Evolutionary conservation across 1,140 invertebrate species (phyloP).

Genomic region (Nixonia krombeini): DNA sequence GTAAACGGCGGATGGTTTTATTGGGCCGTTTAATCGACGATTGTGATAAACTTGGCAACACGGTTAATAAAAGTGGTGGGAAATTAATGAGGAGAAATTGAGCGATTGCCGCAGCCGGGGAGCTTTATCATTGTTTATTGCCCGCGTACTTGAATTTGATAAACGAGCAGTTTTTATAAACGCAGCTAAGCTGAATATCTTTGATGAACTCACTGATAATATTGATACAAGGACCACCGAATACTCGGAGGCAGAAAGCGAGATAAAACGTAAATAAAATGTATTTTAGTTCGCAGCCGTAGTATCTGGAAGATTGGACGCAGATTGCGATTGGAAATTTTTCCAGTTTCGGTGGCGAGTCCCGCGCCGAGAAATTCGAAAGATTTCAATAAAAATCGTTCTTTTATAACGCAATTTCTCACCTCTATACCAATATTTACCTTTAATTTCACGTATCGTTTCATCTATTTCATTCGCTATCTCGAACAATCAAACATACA

Average conservation of each 20-base stretch:
- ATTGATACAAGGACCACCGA: slow-evolving; percentile 2
- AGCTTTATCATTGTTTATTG: slow-evolving; percentile 2
- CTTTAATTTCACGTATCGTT: no score
- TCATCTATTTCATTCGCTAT: no score
- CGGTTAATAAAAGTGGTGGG: neutral
- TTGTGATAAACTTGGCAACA: neutral
- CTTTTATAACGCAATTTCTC: no score
- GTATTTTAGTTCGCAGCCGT: neutral
- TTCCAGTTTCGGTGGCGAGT: no score
- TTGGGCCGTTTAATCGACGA: no score
- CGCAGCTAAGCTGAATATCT: slow-evolving; percentile 1
- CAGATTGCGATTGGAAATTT: neutral
- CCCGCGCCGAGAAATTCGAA: no score
- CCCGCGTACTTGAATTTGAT: neutral
- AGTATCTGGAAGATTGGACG: neutral
- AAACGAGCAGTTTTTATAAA: neutral
- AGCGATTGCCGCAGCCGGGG: neutral
- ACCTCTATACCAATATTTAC: no score
- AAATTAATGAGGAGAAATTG: slow-evolving; percentile 1
- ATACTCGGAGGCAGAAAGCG: neutral
- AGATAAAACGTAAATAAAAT: slow-evolving; percentile 3
- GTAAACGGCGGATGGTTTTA: no score
- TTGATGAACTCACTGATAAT: neutral
- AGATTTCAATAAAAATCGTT: no score
- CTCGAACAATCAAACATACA: no score